Evolutionary conservation across 2,888 invertebrate species (phyloP).

Genomic region (Iphiclides podalirius): DNA sequence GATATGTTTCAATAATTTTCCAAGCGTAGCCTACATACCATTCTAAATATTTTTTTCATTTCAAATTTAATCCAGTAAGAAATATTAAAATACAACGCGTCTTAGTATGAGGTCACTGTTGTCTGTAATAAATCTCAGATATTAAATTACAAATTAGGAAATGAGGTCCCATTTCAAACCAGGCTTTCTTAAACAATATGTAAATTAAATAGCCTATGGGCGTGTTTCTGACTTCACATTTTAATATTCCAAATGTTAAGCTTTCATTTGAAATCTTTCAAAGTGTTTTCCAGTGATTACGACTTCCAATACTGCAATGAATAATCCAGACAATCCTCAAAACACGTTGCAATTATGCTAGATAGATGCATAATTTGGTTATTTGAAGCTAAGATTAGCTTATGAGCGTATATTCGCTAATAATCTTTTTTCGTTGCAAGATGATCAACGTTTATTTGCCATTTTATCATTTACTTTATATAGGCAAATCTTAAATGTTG

Average conservation of each 20-base stretch:
- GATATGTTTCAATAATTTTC: too few relatives aligned
- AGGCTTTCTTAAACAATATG: not conserved
- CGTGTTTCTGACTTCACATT: not conserved
- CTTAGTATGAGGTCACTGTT: not conserved
- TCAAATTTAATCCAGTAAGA: not conserved
- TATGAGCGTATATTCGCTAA: too few relatives aligned
- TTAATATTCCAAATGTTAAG: not conserved
- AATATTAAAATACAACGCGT: not conserved
- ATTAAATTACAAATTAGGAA: not conserved
- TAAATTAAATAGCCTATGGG: not conserved
- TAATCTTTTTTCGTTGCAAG: too few relatives aligned
- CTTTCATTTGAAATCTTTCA: not conserved
- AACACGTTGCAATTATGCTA: too few relatives aligned
- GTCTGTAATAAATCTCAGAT: slow-evolving; percentile 1
- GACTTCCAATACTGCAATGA: too few relatives aligned
- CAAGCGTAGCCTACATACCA: too few relatives aligned
- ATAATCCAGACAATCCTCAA: too few relatives aligned
- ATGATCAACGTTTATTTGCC: too few relatives aligned
- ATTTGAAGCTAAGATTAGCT: too few relatives aligned
- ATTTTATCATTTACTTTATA: too few relatives aligned
- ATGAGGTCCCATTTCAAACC: slow-evolving; percentile 3
- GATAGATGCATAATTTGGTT: too few relatives aligned
- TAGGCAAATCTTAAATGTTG: too few relatives aligned
- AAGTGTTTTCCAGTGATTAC: not conserved
- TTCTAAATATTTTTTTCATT: not conserved